A percentile compares a stretch with the other conserved stretches of the same genome.
Conservation (phyloP, 2,888 invertebrate genomes). For the Ophion ellenae region DNA sequence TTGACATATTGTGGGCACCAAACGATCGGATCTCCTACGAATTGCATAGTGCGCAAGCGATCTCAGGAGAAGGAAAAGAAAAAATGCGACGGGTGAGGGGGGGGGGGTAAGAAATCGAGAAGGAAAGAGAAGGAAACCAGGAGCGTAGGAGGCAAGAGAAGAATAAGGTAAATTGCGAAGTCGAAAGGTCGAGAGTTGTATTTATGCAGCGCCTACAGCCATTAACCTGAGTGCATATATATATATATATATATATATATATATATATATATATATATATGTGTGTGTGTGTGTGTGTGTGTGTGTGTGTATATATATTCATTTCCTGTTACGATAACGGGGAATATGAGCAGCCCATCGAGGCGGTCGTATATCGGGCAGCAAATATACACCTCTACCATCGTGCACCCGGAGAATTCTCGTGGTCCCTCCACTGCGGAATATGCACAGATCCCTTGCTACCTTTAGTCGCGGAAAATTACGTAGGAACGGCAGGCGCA, state of each 20-base stretch:
- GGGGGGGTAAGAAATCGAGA: neutral
- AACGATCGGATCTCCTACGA: conserved; percentile 21
- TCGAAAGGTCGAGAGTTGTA: conserved; percentile 14
- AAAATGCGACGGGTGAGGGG: neutral
- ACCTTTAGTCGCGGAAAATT: conserved; percentile 80
- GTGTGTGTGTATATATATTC: neutral
- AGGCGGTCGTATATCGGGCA: conserved; percentile 19
- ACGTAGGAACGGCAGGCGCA: conserved; percentile 79
- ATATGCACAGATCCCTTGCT: conserved; percentile 79
- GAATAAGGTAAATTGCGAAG: conserved; percentile 44
- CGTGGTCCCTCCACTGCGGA: conserved; percentile 69
- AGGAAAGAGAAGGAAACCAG: conserved; percentile 10
- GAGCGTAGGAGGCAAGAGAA: neutral
- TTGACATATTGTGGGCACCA: conserved; percentile 6
- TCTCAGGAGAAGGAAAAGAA: neutral
- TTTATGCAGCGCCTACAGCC: conserved; percentile 38
- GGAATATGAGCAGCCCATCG: conserved; percentile 50
- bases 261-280: too few relatives aligned
- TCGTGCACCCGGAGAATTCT: conserved; percentile 28
- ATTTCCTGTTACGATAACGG: conserved; percentile 60
- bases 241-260: neutral
- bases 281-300: too few relatives aligned
- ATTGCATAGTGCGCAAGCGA: conserved; percentile 15
- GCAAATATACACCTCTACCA: conserved; percentile 13
- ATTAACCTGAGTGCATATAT: conserved; percentile 51